Conservation (phyloP, 2,888 invertebrate species). For the Glyphotaelius pellucidus region DNA sequence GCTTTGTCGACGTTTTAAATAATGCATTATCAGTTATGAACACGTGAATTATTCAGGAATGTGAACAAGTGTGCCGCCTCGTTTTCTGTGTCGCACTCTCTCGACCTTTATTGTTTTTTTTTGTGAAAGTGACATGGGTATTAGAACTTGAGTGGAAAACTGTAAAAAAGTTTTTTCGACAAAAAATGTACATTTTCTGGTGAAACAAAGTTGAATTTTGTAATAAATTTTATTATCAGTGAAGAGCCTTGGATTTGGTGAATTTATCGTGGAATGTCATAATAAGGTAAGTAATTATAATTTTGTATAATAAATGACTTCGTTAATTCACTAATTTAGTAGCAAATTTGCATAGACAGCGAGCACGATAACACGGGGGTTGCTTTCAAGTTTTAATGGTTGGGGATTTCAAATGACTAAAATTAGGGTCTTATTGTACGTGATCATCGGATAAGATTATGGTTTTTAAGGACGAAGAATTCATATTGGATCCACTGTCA, state of each 20-base stretch:
- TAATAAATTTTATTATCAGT: neutral
- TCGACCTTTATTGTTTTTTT: neutral
- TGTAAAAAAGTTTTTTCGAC: neutral
- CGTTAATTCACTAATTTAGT: neutral
- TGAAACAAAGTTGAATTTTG: neutral
- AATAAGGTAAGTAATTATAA: constrained; percentile 29
- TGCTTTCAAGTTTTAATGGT: neutral
- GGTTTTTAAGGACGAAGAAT: neutral
- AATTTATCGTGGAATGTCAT: constrained; percentile 41
- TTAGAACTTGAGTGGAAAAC: neutral
- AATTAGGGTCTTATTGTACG: neutral
- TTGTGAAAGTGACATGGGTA: neutral
- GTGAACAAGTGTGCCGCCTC: neutral
- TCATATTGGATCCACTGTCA: no score
- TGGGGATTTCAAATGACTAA: neutral
- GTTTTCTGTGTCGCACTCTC: neutral
- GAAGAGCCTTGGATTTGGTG: constrained; percentile 12
- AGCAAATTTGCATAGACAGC: neutral
- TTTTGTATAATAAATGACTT: neutral
- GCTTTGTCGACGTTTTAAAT: constrained; percentile 37
- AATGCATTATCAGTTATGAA: constrained; percentile 45
- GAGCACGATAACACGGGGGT: neutral
- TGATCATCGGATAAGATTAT: neutral
- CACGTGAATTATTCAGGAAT: constrained; percentile 29
- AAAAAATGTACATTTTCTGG: neutral